Evolutionary conservation across 2,888 invertebrate genomes (phyloP).

Genomic region (Agelastica alni): DNA sequence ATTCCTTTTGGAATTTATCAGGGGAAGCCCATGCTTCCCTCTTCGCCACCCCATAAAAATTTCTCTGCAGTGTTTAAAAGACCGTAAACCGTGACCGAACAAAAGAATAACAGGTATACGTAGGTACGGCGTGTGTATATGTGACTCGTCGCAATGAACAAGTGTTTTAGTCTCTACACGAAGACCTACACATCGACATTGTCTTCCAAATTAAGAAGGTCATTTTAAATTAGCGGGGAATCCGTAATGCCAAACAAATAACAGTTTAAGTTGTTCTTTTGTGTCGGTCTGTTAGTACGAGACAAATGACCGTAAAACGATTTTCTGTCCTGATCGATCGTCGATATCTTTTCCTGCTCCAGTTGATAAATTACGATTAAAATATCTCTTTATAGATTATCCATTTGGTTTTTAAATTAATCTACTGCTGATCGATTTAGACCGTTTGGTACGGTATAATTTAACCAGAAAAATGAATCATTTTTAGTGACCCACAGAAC

Average conservation of each 20-base stretch:
- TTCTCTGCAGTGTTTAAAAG: conserved; percentile 5
- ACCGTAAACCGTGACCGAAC: conserved; percentile 12
- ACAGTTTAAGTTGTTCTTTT: conserved; percentile 10
- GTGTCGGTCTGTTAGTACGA: not conserved
- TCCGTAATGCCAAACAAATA: conserved; percentile 19
- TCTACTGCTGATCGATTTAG: too few species aligned
- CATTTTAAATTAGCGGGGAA: conserved; percentile 20
- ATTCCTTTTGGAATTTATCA: too few species aligned
- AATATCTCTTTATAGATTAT: too few species aligned
- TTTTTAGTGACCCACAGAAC: too few species aligned
- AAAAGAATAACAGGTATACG: conserved; percentile 21
- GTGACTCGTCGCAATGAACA: not conserved
- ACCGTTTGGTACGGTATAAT: too few species aligned
- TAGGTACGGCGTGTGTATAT: not conserved
- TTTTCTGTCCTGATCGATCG: too few species aligned
- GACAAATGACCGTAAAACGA: too few species aligned
- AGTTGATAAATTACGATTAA: too few species aligned
- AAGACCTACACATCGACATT: conserved; percentile 27
- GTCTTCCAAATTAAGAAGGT: conserved; percentile 25
- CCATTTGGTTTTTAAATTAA: too few species aligned
- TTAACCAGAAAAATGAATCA: too few species aligned
- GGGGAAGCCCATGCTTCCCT: not conserved
- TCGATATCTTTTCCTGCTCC: too few species aligned
- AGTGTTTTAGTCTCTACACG: conserved; percentile 19
- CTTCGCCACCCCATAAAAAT: conserved; percentile 11